Evolutionary conservation across 2,113 vertebrate genomes (phyloP), one percentile per base, ranked within the genome.

Genomic region (Poeciliopsis occidentalis): DNA sequence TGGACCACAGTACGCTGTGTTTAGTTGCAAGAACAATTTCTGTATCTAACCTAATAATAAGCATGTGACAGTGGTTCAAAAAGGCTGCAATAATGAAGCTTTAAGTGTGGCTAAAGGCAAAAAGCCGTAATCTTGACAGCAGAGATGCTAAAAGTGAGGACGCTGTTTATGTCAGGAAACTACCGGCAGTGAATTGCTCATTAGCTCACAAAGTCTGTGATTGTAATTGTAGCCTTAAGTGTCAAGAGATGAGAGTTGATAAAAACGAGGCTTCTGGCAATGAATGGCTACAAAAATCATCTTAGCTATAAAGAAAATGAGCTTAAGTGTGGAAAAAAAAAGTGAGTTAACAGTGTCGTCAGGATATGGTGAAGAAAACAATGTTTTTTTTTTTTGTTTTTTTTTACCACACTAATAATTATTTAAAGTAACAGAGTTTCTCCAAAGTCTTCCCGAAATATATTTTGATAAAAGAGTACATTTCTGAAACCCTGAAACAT

Each of bases 191-290:
- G 64, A 87, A 82, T 80, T 41, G 71, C 83, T 89, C 78, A 73
- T 88, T 85, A 83, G 83, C 69, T 17, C 74, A 75, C 31, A 68
- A 83, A 73, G 73, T 75, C 75, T 71, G 69, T 19, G 80, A 78
- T 30, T 75, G 83, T 87, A 89, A 89, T 85, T 73, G 71, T 80
- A 60, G 80, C 86, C 85, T 84, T n/a, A 60, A 89, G 87, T 78
- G 83, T 87, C 66, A 67, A 71, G 69, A 73, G 68, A 86, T 82
- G 64, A 34, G 67, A 73, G 80, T 85, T 69, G 71, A 83, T 80
- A 26, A 81, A 83, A 85, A 84, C 81, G 64, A 88, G 54, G 82
- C 82, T 81, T 78, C 69, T 57, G 89, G 80, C 77, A 47, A 62
- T 69, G 74, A 87, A 81, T 29, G 71, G 71, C 71, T 41, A 76